Conservation (phyloP, 2,797 vertebrate genomes). For the Chaetophractus vellerosus region DNA sequence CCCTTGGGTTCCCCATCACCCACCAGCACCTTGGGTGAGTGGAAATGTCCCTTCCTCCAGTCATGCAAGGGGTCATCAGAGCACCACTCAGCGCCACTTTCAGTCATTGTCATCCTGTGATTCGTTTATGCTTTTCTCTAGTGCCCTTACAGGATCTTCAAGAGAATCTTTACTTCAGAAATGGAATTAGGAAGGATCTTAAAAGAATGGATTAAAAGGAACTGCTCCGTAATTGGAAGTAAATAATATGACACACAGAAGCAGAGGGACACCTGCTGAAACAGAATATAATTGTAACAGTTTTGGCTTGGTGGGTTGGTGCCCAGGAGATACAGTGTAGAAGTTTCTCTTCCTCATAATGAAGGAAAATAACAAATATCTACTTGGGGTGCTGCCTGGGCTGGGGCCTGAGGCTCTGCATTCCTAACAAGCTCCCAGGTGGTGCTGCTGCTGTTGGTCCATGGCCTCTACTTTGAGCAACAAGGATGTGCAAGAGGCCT, state of each 20-base stretch:
- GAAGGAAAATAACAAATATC: not conserved
- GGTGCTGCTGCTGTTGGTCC: not conserved
- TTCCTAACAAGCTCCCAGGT: not conserved
- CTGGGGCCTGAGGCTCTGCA: not conserved
- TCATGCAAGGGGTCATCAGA: not conserved
- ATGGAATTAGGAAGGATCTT: slow-evolving; percentile 85
- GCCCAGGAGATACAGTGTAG: not conserved
- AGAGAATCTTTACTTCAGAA: slow-evolving; percentile 80
- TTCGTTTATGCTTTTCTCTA: slow-evolving; percentile 22
- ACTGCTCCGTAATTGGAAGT: slow-evolving; percentile 78
- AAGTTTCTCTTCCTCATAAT: not conserved
- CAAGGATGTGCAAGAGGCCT: not conserved
- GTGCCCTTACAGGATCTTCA: slow-evolving; percentile 59
- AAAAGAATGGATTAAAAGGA: slow-evolving; percentile 82
- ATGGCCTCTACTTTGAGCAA: not conserved
- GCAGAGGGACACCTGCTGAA: not conserved
- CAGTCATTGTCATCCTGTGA: not conserved
- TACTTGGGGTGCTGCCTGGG: not conserved
- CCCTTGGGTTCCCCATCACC: not conserved
- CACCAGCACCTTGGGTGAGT: not conserved
- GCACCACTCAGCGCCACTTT: not conserved
- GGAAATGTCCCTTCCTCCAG: not conserved
- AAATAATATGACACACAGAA: slow-evolving; percentile 14
- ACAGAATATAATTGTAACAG: not conserved
- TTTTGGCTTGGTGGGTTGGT: not conserved